Evolutionary conservation across 2,888 invertebrate genomes (phyloP), one percentile per base, ranked within the genome.

Genomic region (Melanchra persicariae): DNA sequence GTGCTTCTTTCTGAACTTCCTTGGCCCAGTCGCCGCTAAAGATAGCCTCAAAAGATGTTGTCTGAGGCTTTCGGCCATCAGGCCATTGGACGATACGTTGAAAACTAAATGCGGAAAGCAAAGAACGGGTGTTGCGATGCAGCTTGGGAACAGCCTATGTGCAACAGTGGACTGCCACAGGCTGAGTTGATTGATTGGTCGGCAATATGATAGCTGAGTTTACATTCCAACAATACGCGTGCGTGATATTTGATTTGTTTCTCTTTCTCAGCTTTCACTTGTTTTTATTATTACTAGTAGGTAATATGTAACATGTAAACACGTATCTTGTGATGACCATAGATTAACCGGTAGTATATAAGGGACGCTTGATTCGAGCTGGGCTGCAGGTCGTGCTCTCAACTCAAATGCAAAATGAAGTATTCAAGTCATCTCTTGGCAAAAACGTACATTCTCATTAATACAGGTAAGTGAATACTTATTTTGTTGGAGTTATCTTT

Each of bases 271-370:
- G 17, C 2, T 60, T 51, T 34, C 59, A 30, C 22, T 49, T 66
- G 67, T 67, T 67, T 66, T 19, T 67, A 66, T 19, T 67, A 66
- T 69, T 47, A 37, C 63, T 40, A 45, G 40, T n/a, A n/a, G n/a
- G n/a, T 51, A n/a, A 60, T 34, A 59, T 47, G 71, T 58, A 9
- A 58, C 63, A 60, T 52, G 55, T 45, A 69, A 68, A 62, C 68
- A 65, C 24, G 30, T 22, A 10, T 62, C 37, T 55, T 17, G n/a
- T 30, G 61, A 49, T 65, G 49, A 65, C 5, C 68, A 51, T 45
- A 22, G n/a, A 34, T 47, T 10, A 37, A 59, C 9, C 7, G 22
- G n/a, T 43, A 26, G 60, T 81, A 81, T 81, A 45, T 79, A 79
- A 76, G 8, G 7, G 30, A 15, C 19, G 17, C 12, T 10, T 5